Evolutionary conservation across 2,797 vertebrate species (phyloP).

Genomic region (Fistularia tabacaria): DNA sequence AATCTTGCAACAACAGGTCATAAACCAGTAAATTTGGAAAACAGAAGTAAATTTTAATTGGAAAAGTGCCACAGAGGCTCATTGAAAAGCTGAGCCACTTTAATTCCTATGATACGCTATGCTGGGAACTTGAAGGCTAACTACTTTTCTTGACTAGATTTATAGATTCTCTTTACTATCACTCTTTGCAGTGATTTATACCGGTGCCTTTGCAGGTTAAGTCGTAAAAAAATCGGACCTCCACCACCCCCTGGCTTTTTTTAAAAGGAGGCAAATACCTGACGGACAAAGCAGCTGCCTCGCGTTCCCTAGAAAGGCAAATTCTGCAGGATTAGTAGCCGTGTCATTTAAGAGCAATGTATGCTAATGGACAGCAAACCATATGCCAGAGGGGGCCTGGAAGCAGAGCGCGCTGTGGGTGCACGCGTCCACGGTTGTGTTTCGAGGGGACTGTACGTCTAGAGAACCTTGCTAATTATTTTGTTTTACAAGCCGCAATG

Average conservation of each 20-base stretch:
- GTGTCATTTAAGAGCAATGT: conserved; percentile 44
- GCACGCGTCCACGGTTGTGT: conserved; percentile 14
- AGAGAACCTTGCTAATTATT: conserved; percentile 42
- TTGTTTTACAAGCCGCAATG: conserved; percentile 55
- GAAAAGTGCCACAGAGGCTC: background rate
- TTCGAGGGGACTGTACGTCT: conserved; percentile 28
- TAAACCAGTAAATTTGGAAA: too few species aligned
- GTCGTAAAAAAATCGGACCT: conserved; percentile 31
- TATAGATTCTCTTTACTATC: conserved; percentile 43
- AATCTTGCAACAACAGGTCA: background rate
- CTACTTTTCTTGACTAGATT: conserved; percentile 33
- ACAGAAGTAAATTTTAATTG: background rate
- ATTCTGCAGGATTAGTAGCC: conserved; percentile 35
- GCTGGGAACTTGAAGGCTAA: conserved; percentile 10
- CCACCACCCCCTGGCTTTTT: conserved; percentile 21
- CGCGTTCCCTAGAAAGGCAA: conserved; percentile 28
- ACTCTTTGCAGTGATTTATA: conserved; percentile 48
- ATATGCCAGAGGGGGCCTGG: conserved; percentile 18
- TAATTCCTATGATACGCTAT: background rate
- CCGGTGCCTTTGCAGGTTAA: conserved; percentile 29
- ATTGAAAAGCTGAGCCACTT: too few species aligned
- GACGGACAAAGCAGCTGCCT: conserved; percentile 43
- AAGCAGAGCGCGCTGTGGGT: conserved; percentile 9
- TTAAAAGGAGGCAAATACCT: conserved; percentile 20
- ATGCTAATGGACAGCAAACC: conserved; percentile 44